These are phyloP conservation scores for Megaleporinus macrocephalus DNA, from an alignment of 2,113 vertebrate species.

Conservation along the genomic window DNA sequence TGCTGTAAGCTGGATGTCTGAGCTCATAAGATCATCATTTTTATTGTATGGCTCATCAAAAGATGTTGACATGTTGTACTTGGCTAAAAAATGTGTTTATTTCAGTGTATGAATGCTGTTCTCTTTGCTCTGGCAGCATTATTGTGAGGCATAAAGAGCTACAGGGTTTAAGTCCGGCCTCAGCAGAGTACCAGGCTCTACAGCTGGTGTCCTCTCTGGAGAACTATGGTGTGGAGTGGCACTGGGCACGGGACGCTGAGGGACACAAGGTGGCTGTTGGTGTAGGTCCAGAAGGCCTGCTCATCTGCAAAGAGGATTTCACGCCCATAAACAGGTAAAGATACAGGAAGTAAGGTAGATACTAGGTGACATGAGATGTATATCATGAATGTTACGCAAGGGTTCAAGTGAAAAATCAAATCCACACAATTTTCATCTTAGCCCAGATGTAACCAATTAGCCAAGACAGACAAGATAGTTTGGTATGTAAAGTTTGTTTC, in stretches of 20 bases:
- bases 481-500: too few relatives aligned
- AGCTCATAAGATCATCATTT: too few relatives aligned
- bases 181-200: conserved; percentile 83
- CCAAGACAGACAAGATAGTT: too few relatives aligned
- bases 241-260: conserved; percentile 80
- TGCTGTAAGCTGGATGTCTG: too few relatives aligned
- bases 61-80: neutral
- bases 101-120: neutral
- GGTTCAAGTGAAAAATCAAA: too few relatives aligned
- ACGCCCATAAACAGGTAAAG: conserved; percentile 82
- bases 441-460: too few relatives aligned
- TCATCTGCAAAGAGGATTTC: conserved; percentile 84
- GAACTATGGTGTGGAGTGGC: conserved; percentile 87
- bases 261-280: conserved; percentile 85
- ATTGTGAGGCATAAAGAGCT: conserved; percentile 81
- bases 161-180: conserved; percentile 81
- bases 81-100: too few relatives aligned
- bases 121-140: conserved; percentile 72
- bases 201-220: conserved; percentile 81
- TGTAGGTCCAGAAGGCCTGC: conserved; percentile 85
- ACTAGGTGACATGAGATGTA: too few relatives aligned
- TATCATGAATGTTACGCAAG: too few relatives aligned
- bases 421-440: too few relatives aligned
- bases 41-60: too few relatives aligned
- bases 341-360: too few relatives aligned